Evolutionary conservation across 2,113 vertebrate species (phyloP).

Genomic region (Plestiodon gilberti): DNA sequence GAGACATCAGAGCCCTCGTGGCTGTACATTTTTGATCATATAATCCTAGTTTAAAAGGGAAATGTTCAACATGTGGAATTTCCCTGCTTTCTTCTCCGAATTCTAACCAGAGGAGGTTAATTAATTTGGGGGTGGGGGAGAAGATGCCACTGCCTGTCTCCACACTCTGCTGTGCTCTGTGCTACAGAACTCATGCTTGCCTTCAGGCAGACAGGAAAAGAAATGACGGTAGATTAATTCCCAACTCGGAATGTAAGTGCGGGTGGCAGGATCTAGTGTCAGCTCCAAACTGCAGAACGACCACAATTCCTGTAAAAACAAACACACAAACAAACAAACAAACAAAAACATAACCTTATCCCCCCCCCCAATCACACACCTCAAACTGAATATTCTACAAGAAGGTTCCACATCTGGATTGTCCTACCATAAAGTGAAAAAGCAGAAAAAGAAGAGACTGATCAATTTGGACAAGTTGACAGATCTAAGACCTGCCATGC

Average conservation of each 20-base stretch:
- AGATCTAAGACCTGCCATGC: not conserved
- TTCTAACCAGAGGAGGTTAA: conserved; percentile 29
- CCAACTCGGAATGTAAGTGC: conserved; percentile 62
- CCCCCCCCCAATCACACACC: too few relatives aligned
- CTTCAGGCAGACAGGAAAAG: conserved; percentile 22
- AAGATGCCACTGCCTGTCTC: conserved; percentile 67
- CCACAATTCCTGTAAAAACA: too few relatives aligned
- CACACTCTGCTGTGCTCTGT: conserved; percentile 28
- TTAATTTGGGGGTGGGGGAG: conserved; percentile 11
- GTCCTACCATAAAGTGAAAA: not conserved
- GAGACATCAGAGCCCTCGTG: conserved; percentile 67
- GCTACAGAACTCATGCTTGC: conserved; percentile 55
- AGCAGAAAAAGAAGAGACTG: not conserved
- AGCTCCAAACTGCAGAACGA: not conserved
- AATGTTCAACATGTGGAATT: conserved; percentile 73
- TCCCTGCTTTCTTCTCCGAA: conserved; percentile 73
- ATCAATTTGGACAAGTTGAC: not conserved
- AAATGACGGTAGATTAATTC: conserved; percentile 60
- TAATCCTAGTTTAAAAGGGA: conserved; percentile 74
- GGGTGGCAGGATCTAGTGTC: conserved; percentile 43
- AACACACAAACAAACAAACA: too few relatives aligned
- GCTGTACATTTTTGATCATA: conserved; percentile 70
- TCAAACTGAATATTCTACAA: not conserved
- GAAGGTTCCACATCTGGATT: not conserved
- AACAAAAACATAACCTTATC: too few relatives aligned